phyloP scores from a whole-genome alignment of 2,888 invertebrate genomes.

The Harmothoe impar region DNA sequence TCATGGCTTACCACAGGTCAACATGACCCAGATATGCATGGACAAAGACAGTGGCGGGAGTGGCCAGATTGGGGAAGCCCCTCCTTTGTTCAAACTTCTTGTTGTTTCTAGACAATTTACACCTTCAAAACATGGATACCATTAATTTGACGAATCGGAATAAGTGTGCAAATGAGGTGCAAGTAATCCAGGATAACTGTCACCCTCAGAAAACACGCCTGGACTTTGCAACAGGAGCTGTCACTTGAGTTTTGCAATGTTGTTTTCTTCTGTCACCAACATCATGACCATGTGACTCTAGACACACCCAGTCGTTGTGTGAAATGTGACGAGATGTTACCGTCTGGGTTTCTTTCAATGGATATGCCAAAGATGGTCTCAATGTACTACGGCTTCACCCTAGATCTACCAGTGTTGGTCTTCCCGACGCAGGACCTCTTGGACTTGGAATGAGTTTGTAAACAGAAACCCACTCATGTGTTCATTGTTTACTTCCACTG shows the following conservation, averaged over 20 bases:
- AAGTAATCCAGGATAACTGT: neutral
- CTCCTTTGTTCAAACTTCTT: slow-evolving; percentile 43
- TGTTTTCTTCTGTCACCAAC: neutral
- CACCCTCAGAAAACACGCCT: neutral
- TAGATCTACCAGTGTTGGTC: neutral
- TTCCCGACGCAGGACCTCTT: neutral
- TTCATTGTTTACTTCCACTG: slow-evolving; percentile 7
- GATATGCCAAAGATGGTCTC: neutral
- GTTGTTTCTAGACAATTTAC: neutral
- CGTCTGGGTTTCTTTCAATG: neutral
- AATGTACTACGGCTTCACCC: too few species aligned
- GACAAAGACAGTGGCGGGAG: slow-evolving; percentile 58
- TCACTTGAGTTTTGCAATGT: slow-evolving; percentile 24
- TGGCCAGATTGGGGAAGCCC: slow-evolving; percentile 21
- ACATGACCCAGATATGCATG: slow-evolving; percentile 47
- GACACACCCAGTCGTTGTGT: slow-evolving; percentile 1
- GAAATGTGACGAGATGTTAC: neutral
- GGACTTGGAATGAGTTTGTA: neutral
- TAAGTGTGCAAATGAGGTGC: too few species aligned
- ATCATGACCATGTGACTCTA: neutral
- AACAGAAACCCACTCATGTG: neutral
- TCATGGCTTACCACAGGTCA: neutral
- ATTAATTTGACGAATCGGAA: neutral
- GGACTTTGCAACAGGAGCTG: neutral
- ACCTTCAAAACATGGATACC: neutral